Conservation (phyloP, 2,888 invertebrate genomes). For the Antheraea yamamai region DNA sequence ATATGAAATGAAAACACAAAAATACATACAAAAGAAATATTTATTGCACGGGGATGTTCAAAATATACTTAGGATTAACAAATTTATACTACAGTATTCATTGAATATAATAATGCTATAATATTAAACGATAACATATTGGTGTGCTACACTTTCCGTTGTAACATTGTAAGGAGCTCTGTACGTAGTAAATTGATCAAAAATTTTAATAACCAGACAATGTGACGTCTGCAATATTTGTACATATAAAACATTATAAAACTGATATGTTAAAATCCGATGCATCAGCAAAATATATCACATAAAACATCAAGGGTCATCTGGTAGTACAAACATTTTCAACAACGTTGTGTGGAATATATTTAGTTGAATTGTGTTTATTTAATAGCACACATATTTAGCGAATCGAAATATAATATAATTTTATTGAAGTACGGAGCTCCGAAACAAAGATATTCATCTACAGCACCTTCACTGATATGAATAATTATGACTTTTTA, state of each 20-base stretch:
- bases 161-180: background rate
- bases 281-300: background rate
- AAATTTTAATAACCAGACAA: background rate
- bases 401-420: background rate
- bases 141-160: background rate
- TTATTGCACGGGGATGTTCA: slow-evolving; percentile 77
- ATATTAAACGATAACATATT: slow-evolving; percentile 13
- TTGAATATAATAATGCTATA: slow-evolving; percentile 15
- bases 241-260: background rate
- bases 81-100: slow-evolving; percentile 19
- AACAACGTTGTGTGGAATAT: too few relatives aligned
- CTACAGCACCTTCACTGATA: slow-evolving; percentile 3
- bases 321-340: too few relatives aligned
- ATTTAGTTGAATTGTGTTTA: too few relatives aligned
- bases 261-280: background rate
- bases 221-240: background rate
- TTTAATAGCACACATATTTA: background rate
- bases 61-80: slow-evolving; percentile 28
- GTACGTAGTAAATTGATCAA: background rate
- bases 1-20: slow-evolving; percentile 35
- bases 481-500: slow-evolving; percentile 1
- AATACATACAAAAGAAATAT: slow-evolving; percentile 56
- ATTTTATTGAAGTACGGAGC: slow-evolving; percentile 1
- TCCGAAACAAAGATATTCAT: background rate
- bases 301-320: too few relatives aligned